Base-by-base conservation (phyloP, 2,888 invertebrate genomes). In the Argyresthia goedartella region DNA sequence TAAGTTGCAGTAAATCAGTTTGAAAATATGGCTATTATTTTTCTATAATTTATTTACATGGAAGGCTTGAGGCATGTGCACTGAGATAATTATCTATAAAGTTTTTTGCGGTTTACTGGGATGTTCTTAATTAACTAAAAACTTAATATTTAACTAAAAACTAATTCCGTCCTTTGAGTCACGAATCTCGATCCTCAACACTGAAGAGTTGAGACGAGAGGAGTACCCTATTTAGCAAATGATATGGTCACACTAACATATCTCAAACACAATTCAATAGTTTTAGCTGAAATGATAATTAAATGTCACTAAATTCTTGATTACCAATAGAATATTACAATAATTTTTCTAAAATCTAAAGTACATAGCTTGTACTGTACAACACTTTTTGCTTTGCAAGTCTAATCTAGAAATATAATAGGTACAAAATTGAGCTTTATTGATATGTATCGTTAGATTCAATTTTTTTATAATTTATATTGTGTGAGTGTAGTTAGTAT, bases 391-490 rank as follows among this genome's bases (percentile, higher is more conserved):
- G 76, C 73, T 73, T 80, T 73, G 80, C 81, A 81, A 80, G 72
- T 73, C 80, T 82, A 82, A 61, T 69, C 82, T 82, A 84, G 67
- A 73, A 73, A 80, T 81, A 80, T 67, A 71, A 74, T 81, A 78
- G 66, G 80, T 86, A 85, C 69, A 86, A 86, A 85, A 86, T 86
- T 86, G 85, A 86, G 85, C 85, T 75, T 84, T 76, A 65, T 74
- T 84, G 85, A 86, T 86, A 85, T 85, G 85, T 79, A 71, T 79
- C 73, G 77, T 75, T 76, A 53, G 48, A 50, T 50, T 48, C 35
- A 4, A 48, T 51, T 42, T 44, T 54, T 53, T 56, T 57, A 52
- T 50, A 47, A 50, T 45, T 51, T 35, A 47, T 34, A 10, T 47
- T 34, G 47, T 36, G 45, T 52, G 33, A 49, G 16, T 55, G 49